A percentile compares a stretch with the other conserved stretches of the same genome.
Evolutionary conservation across 2,888 invertebrate species (phyloP).

Genomic region (Drosophila picticornis): DNA sequence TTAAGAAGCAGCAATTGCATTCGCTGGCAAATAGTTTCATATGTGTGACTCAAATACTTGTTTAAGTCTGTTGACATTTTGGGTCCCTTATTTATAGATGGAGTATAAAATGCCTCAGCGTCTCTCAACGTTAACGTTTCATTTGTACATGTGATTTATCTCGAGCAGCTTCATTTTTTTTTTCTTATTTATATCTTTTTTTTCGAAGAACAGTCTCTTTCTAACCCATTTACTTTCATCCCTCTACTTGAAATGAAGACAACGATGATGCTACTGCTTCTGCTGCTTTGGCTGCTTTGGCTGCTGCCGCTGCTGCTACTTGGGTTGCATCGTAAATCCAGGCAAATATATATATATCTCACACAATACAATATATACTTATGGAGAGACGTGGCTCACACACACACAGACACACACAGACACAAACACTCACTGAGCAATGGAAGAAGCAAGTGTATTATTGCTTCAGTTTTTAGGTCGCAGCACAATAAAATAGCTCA

Average conservation of each 20-base stretch:
- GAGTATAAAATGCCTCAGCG: constrained; percentile 19
- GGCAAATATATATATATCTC: constrained; percentile 42
- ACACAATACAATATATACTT: constrained; percentile 49
- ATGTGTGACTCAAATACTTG: constrained; percentile 17
- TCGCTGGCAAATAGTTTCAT: constrained; percentile 14
- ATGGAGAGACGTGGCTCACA: constrained; percentile 37
- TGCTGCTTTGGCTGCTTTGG: too few relatives aligned
- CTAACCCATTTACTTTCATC: constrained; percentile 37
- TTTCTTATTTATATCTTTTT: not conserved
- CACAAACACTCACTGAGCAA: constrained; percentile 24
- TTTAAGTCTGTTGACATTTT: constrained; percentile 23
- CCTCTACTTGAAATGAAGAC: constrained; percentile 70
- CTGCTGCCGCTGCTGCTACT: constrained; percentile 31
- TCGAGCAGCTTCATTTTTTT: constrained; percentile 25
- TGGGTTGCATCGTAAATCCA: constrained; percentile 73
- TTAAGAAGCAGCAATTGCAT: not conserved
- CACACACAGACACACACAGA: constrained; percentile 23
- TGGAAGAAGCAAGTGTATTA: constrained; percentile 74
- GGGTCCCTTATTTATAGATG: constrained; percentile 23
- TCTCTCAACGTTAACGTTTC: constrained; percentile 35
- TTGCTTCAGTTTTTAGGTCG: constrained; percentile 69
- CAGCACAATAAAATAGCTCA: constrained; percentile 70
- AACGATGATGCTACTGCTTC: constrained; percentile 45
- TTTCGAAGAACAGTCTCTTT: constrained; percentile 17
- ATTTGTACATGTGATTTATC: constrained; percentile 63